Conservation (phyloP, 2,797 vertebrate species). For the Neosilurus mollespiculum region DNA sequence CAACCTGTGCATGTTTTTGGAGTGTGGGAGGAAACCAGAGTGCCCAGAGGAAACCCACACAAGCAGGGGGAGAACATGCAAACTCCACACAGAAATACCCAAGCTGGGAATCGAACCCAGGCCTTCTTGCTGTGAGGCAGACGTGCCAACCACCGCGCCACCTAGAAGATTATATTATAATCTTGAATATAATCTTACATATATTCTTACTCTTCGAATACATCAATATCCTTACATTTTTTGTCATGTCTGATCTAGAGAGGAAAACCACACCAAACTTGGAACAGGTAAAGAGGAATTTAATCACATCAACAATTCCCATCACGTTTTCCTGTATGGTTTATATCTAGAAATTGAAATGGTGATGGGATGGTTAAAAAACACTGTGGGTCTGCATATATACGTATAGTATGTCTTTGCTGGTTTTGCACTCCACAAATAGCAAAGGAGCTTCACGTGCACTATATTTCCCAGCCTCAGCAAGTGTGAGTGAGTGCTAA, state of each 20-base stretch:
- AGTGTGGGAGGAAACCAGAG: too few relatives aligned
- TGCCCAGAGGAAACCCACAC: too few relatives aligned
- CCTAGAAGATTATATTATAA: too few relatives aligned
- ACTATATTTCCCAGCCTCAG: slow-evolving; percentile 32
- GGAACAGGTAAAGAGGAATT: neutral
- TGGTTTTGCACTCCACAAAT: slow-evolving; percentile 34
- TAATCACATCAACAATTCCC: too few relatives aligned
- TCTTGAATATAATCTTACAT: too few relatives aligned
- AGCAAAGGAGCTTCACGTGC: slow-evolving; percentile 35
- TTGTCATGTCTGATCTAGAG: neutral
- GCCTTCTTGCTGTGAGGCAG: too few relatives aligned
- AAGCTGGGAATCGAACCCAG: too few relatives aligned
- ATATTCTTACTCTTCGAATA: neutral
- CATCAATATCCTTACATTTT: neutral
- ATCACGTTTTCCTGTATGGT: neutral
- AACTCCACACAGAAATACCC: too few relatives aligned
- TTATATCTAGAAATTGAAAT: neutral
- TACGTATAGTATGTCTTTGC: slow-evolving; percentile 19
- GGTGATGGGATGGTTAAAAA: neutral
- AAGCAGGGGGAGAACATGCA: too few relatives aligned
- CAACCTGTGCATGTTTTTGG: too few relatives aligned
- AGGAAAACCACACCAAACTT: neutral
- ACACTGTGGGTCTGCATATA: neutral
- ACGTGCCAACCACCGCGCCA: too few relatives aligned
- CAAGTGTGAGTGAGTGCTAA: slow-evolving; percentile 62